Conservation (phyloP, 2,888 invertebrate species). For the Polymixis lichenea region DNA sequence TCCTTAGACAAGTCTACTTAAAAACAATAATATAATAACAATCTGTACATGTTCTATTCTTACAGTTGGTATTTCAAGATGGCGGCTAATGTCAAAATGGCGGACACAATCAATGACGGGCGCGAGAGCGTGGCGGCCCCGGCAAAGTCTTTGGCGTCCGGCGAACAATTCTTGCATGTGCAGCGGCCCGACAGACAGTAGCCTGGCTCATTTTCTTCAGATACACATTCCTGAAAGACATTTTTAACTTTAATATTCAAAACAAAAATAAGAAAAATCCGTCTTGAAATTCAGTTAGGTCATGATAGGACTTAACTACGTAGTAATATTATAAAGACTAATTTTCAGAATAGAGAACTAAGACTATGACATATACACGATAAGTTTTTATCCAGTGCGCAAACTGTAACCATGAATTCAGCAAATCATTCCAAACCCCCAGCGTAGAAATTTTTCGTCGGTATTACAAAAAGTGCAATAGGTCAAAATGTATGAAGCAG, state of each 20-base stretch:
- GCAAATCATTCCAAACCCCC: too few relatives aligned
- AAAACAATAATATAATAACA: conserved; percentile 45
- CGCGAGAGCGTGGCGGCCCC: conserved; percentile 76
- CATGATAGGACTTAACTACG: neutral
- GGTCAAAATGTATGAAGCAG: too few relatives aligned
- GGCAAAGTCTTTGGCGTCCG: conserved; percentile 84
- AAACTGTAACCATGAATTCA: too few relatives aligned
- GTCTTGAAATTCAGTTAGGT: neutral
- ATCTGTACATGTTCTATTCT: conserved; percentile 33
- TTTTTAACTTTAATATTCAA: neutral
- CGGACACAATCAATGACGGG: conserved; percentile 71
- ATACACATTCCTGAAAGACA: conserved; percentile 84
- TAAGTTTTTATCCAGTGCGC: too few relatives aligned
- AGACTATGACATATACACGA: neutral
- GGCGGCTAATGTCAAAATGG: conserved; percentile 74
- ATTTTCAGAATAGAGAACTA: neutral
- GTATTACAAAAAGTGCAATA: too few relatives aligned
- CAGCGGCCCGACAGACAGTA: conserved; percentile 85
- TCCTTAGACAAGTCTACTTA: conserved; percentile 44
- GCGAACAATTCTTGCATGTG: conserved; percentile 86
- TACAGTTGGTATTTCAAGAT: conserved; percentile 78
- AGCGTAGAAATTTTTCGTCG: too few relatives aligned
- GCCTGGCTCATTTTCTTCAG: conserved; percentile 86
- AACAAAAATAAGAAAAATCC: too few relatives aligned
- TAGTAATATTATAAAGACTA: neutral